Evolutionary conservation across 1,140 invertebrate genomes (phyloP).

Genomic region (Drosophila punjabiensis): DNA sequence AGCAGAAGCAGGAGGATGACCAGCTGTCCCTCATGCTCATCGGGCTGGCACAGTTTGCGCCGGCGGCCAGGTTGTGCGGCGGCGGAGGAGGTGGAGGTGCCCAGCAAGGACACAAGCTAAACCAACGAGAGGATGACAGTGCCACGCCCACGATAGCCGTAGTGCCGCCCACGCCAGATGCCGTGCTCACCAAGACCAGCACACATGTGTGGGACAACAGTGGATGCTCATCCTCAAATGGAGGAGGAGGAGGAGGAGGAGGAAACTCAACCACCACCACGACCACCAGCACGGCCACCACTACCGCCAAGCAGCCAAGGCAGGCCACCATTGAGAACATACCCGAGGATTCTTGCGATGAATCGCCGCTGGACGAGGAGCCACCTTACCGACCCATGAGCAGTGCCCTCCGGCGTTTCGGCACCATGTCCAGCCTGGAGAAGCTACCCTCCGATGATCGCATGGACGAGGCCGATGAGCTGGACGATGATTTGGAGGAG

Average conservation of each 20-base stretch:
- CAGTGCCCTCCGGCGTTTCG: slow-evolving; percentile 87
- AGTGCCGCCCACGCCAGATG: slow-evolving; percentile 91
- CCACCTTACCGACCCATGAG: slow-evolving; percentile 87
- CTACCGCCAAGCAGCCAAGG: slow-evolving; percentile 57
- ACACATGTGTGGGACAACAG: slow-evolving; percentile 83
- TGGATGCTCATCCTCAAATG: slow-evolving; percentile 30
- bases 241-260: not conserved
- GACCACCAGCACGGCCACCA: slow-evolving; percentile 61
- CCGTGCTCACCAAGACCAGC: slow-evolving; percentile 80
- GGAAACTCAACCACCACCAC: slow-evolving; percentile 17
- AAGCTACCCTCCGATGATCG: slow-evolving; percentile 86
- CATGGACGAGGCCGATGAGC: slow-evolving; percentile 82
- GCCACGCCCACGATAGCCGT: slow-evolving; percentile 90
- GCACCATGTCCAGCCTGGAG: slow-evolving; percentile 92
- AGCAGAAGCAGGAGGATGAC: slow-evolving; percentile 85
- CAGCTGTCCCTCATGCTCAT: slow-evolving; percentile 88
- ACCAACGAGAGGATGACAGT: not conserved
- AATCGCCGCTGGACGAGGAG: slow-evolving; percentile 87
- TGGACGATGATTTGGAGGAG: slow-evolving; percentile 65
- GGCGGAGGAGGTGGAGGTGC: slow-evolving; percentile 3
- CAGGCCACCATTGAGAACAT: slow-evolving; percentile 83
- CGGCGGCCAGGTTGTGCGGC: slow-evolving; percentile 87
- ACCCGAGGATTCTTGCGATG: slow-evolving; percentile 86
- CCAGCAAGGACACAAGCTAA: not conserved
- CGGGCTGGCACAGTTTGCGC: slow-evolving; percentile 88